These are phyloP conservation scores for Lutraria lutraria DNA, from an alignment of 2,888 invertebrate species.

Conservation along the genomic window DNA sequence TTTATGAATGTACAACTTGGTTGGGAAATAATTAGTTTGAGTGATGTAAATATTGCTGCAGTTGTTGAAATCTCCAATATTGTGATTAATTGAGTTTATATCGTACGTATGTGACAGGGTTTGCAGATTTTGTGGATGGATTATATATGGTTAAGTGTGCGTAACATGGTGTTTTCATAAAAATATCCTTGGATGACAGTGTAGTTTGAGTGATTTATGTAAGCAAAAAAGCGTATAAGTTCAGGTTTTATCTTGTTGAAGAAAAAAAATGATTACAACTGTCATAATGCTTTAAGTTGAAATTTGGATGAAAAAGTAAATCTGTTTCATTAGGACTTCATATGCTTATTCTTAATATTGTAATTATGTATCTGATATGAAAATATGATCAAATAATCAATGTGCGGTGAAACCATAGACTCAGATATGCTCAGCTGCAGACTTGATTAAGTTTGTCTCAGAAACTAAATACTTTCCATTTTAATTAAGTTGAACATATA, in stretches of 20 bases:
- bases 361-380: no score
- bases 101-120: neutral
- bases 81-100: neutral
- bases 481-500: no score
- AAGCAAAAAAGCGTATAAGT: neutral
- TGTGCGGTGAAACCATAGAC: no score
- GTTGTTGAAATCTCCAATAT: neutral
- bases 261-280: neutral
- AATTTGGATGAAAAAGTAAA: no score
- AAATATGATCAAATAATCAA: no score
- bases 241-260: neutral
- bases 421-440: no score
- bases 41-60: constrained; percentile 4
- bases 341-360: no score
- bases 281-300: no score
- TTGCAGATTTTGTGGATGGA: neutral
- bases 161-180: neutral
- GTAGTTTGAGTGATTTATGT: neutral
- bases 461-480: no score
- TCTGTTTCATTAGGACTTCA: no score
- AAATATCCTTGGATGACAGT: neutral
- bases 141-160: neutral
- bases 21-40: neutral
- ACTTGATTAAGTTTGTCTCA: no score
- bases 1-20: constrained; percentile 1